Conservation (phyloP, 1,140 invertebrate genomes). For the Apis florea region DNA sequence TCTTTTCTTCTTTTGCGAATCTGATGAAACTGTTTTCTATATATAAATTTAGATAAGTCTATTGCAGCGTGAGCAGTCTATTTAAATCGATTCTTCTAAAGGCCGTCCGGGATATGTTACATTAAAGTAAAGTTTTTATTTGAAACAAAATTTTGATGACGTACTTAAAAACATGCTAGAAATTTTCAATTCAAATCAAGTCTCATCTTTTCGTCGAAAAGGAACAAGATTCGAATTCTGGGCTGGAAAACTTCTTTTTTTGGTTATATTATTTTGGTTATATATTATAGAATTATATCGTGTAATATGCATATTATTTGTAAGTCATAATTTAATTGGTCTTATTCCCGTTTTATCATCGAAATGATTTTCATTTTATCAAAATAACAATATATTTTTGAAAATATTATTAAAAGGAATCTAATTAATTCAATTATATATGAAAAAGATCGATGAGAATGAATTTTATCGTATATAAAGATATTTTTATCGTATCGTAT, state of each 20-base stretch:
- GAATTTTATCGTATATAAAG: background rate
- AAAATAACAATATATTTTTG: background rate
- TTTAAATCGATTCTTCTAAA: background rate
- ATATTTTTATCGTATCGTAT: background rate
- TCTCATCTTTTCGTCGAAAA: constrained; percentile 23
- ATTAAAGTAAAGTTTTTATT: background rate
- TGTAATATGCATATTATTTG: constrained; percentile 34
- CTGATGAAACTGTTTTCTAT: background rate
- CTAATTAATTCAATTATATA: background rate
- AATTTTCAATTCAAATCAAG: constrained; percentile 9
- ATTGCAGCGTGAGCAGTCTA: background rate
- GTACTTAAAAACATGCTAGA: background rate
- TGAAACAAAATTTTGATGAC: background rate
- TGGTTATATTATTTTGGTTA: constrained; percentile 36
- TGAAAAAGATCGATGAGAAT: background rate
- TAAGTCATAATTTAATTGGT: constrained; percentile 9
- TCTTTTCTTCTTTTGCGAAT: background rate
- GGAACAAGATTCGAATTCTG: constrained; percentile 7
- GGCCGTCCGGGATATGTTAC: background rate
- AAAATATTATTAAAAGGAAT: background rate
- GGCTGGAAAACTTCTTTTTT: constrained; percentile 36
- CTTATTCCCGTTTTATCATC: constrained; percentile 34
- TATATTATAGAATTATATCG: constrained; percentile 18
- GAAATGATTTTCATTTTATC: constrained; percentile 7
- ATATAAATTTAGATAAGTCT: background rate